Conservation (phyloP, 2,888 invertebrate genomes). For the Calameuta pallipes region DNA sequence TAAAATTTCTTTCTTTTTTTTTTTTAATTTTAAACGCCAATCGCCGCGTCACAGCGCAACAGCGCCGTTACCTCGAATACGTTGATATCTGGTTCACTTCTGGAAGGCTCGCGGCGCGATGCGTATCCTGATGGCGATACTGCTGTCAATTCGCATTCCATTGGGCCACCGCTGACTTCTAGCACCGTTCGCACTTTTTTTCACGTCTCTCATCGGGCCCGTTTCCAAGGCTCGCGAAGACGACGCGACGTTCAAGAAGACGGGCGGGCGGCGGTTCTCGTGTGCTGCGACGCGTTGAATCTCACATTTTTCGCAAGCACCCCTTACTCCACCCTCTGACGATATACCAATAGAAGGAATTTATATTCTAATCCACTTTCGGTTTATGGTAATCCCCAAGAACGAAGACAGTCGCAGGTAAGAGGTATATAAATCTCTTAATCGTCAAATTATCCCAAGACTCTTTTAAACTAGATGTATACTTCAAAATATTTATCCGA, state of each 20-base stretch:
- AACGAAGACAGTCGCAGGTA: neutral
- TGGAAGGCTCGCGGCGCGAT: neutral
- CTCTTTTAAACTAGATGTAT: neutral
- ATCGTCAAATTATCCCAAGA: neutral
- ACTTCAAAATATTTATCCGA: neutral
- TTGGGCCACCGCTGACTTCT: constrained; percentile 40
- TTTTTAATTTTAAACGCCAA: neutral
- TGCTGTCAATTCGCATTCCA: constrained; percentile 28
- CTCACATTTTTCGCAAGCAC: neutral
- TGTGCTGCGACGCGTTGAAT: neutral
- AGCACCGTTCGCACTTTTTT: constrained; percentile 32
- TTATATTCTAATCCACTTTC: neutral
- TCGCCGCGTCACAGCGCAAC: neutral
- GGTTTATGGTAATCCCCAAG: neutral
- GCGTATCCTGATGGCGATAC: neutral
- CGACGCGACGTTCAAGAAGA: neutral
- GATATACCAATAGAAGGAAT: neutral
- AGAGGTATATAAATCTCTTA: neutral
- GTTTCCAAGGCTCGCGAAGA: constrained; percentile 7
- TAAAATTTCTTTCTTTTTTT: neutral
- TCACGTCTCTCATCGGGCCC: constrained; percentile 36
- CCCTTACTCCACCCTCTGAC: neutral
- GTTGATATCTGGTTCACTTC: neutral
- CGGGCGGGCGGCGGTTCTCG: neutral
- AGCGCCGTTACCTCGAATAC: neutral